Conservation (phyloP, 2,113 vertebrate genomes). For the Poicephalus gulielmi region DNA sequence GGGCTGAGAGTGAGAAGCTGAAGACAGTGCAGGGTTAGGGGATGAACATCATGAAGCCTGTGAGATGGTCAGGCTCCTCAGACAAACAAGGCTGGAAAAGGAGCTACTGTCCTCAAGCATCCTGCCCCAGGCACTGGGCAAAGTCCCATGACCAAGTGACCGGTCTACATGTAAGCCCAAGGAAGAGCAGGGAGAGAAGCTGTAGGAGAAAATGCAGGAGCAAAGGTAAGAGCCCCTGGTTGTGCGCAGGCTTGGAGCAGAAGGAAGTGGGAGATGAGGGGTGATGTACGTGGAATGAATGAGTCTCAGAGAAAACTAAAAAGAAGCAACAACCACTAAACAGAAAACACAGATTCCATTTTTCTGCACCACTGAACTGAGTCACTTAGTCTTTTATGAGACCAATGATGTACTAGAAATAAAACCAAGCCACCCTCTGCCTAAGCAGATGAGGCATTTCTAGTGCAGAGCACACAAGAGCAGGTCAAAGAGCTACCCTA, state of each 20-base stretch:
- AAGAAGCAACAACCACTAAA: not conserved
- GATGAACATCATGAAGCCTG: not conserved
- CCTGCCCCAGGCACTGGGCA: not conserved
- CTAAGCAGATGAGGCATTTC: conserved; percentile 15
- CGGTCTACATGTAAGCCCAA: rapidly evolving
- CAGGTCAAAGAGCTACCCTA: not conserved
- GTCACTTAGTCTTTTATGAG: not conserved
- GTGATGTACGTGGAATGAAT: not conserved
- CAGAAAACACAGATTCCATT: not conserved
- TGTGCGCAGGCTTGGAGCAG: not conserved
- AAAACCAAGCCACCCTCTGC: not conserved
- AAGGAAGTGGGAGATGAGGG: not conserved
- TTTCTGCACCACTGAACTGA: conserved; percentile 8
- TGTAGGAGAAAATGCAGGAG: not conserved
- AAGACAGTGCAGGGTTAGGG: not conserved
- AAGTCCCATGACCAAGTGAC: not conserved
- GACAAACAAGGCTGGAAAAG: not conserved
- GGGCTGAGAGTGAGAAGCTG: not conserved
- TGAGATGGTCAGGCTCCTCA: not conserved
- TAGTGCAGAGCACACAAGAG: not conserved
- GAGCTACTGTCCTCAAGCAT: not conserved
- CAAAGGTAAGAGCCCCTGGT: not conserved
- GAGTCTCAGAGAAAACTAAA: not conserved
- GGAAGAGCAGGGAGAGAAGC: not conserved
- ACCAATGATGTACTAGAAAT: not conserved